Evolutionary conservation across 2,113 vertebrate genomes (phyloP).

Genomic region (Procavia capensis): DNA sequence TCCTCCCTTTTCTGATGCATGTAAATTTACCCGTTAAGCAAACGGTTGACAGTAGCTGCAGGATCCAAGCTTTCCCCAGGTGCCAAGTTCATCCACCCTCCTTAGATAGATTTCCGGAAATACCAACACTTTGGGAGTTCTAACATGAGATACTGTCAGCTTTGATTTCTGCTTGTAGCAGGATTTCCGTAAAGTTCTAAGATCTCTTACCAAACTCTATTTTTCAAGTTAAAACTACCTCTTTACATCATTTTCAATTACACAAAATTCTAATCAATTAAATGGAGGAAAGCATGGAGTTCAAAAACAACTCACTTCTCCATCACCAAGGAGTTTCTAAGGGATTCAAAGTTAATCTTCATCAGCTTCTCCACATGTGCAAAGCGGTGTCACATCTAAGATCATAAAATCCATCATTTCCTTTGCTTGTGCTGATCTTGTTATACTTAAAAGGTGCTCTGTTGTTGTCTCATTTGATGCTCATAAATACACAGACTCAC

Average conservation of each 20-base stretch:
- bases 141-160: neutral
- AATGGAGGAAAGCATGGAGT: neutral
- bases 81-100: constrained; percentile 6
- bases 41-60: neutral
- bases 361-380: neutral
- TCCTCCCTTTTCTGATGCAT: neutral
- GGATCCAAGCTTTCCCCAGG: neutral
- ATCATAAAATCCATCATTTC: constrained; percentile 23
- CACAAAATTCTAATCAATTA: constrained; percentile 36
- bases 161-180: constrained; percentile 29
- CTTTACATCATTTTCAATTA: constrained; percentile 21
- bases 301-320: neutral
- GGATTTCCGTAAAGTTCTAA: constrained; percentile 14
- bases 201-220: neutral
- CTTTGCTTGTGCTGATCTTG: neutral
- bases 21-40: constrained; percentile 6
- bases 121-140: neutral
- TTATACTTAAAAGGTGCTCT: constrained; percentile 4
- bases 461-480: neutral
- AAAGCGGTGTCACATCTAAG: neutral
- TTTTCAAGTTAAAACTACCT: constrained; percentile 35
- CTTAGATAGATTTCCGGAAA: constrained; percentile 25
- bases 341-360: neutral
- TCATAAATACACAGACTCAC: neutral
- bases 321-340: constrained; percentile 29